Evolutionary conservation across 1,140 invertebrate genomes (phyloP).

Genomic region (Tribolium madens): DNA sequence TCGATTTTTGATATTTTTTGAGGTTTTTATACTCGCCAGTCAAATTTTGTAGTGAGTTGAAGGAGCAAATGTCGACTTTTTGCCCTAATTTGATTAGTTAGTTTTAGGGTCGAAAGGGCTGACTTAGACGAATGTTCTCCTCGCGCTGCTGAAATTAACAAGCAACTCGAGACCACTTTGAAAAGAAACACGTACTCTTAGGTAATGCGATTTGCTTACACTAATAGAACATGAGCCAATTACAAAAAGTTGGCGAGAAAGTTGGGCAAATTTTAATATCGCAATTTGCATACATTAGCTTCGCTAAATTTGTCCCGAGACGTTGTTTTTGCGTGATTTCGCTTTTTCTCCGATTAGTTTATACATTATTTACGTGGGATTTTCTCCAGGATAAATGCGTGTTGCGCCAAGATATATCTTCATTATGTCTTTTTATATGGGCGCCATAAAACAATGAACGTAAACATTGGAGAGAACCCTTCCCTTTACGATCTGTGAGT

Average conservation of each 20-base stretch:
- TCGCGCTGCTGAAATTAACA: conserved; percentile 46
- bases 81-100: conserved; percentile 33
- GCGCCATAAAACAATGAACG: conserved; percentile 40
- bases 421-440: conserved; percentile 40
- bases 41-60: no score
- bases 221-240: conserved; percentile 37
- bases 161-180: conserved; percentile 49
- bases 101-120: conserved; percentile 24
- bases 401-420: conserved; percentile 38
- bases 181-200: conserved; percentile 49
- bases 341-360: conserved; percentile 26
- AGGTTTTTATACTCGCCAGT: no score
- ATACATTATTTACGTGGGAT: conserved; percentile 35
- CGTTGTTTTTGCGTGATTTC: background rate
- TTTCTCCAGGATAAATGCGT: conserved; percentile 22
- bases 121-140: conserved; percentile 49
- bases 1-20: no score
- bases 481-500: conserved; percentile 40
- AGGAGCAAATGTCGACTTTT: no score
- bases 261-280: conserved; percentile 33
- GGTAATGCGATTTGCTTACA: conserved; percentile 46
- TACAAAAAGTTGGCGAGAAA: conserved; percentile 28
- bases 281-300: conserved; percentile 26
- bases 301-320: conserved; percentile 8
- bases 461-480: conserved; percentile 40